Evolutionary conservation across 2,113 vertebrate genomes (phyloP), one percentile per base, ranked within the genome.

Genomic region (Gopherus flavomarginatus): DNA sequence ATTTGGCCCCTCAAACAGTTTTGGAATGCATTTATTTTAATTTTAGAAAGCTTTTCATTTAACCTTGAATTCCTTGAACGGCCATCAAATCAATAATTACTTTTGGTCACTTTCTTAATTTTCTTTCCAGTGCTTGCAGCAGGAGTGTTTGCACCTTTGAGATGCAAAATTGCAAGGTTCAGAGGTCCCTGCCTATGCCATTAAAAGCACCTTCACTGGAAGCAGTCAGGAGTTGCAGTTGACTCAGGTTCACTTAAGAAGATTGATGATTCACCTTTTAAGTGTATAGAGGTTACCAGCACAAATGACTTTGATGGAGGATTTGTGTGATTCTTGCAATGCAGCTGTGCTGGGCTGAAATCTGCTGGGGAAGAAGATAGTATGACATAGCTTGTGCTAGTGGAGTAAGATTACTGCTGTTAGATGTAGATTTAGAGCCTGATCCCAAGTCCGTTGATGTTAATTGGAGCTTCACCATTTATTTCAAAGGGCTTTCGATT

Each of bases 101-200:
- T 94, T 90, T 86, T 52, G 31, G 53, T 75, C 90, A 59, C 86
- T 90, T 95, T 72, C 75, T 83, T 85, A 62, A 85, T 89, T 91
- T 85, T 75, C 80, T 83, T 87, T 87, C 27, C 47, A 86, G 77
- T 3, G 0, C 90, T 79, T 85, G 77, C 4, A 50, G 38, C 26
- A 81, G 83, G 31, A 83, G 0, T 2, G 2, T 0, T 0, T 42
- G 17, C 13, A 65, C 44, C 47, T 95, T 90, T 59, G 72, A 72
- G 91, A 57, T 5, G 57, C 21, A 49, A 85, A 91, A 93, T 57
- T 90, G 75, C 84, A 88, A 75, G 83, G 80, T 82, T 54, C 85
- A 12, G 87, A 6, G 69, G 84, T 90, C 80, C 8, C 6, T 57
- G 29, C 53, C 49, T 65, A 72, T 88, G 83, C 47, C 54, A 80